These are phyloP conservation scores for Drosophila oshimai DNA, from an alignment of 1,140 invertebrate genomes.

Conservation along the genomic window DNA sequence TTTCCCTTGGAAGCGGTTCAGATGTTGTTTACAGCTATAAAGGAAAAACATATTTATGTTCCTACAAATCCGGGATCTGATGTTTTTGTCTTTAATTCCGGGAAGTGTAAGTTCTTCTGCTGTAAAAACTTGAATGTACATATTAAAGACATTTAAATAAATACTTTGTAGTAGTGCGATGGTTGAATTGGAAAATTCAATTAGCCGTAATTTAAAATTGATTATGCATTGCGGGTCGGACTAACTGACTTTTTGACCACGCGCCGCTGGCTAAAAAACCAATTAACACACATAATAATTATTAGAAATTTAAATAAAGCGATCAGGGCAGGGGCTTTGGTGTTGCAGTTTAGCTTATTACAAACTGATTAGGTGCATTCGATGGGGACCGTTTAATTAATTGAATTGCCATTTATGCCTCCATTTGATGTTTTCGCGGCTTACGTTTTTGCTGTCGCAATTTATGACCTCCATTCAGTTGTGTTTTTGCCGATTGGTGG, in stretches of 20 bases:
- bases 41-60: not conserved
- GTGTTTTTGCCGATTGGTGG: conserved; percentile 23
- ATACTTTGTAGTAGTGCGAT: not conserved
- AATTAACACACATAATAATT: conserved; percentile 54
- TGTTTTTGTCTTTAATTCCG: not conserved
- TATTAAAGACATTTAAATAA: conserved; percentile 6
- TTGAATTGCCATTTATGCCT: conserved; percentile 55
- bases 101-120: not conserved
- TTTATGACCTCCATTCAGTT: conserved; percentile 50
- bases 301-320: conserved; percentile 29
- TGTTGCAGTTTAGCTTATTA: conserved; percentile 24
- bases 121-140: conserved; percentile 4
- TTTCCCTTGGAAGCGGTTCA: not conserved
- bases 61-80: not conserved
- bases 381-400: conserved; percentile 46
- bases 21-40: not conserved
- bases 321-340: not conserved
- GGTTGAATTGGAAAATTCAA: conserved; percentile 28
- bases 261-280: conserved; percentile 52
- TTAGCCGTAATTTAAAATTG: conserved; percentile 50
- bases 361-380: conserved; percentile 49
- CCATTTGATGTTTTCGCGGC: conserved; percentile 35
- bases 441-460: conserved; percentile 44
- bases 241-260: conserved; percentile 20
- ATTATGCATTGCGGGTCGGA: conserved; percentile 35